Conservation (phyloP, 2,113 vertebrate genomes). For the Sylvilagus bachmani region DNA sequence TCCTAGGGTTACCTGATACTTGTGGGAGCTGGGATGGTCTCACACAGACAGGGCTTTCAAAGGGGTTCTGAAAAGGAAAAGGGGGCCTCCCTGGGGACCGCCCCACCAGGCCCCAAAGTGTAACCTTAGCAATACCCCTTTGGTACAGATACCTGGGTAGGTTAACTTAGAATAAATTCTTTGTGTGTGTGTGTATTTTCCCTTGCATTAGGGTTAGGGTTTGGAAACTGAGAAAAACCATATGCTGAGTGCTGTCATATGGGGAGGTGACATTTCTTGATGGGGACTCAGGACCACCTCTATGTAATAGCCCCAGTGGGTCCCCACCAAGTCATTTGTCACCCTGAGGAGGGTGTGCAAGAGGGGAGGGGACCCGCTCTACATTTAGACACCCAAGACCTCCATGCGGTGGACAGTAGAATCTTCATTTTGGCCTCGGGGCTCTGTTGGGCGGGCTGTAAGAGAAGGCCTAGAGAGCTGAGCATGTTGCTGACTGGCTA, state of each 20-base stretch:
- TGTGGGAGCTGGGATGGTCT: constrained; percentile 95
- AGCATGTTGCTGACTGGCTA: constrained; percentile 57
- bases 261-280: constrained; percentile 72
- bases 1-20: constrained; percentile 94
- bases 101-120: constrained; percentile 81
- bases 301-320: constrained; percentile 81
- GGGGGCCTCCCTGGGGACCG: constrained; percentile 90
- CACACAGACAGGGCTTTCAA: constrained; percentile 95
- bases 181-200: constrained; percentile 47
- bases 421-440: background rate
- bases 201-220: constrained; percentile 9
- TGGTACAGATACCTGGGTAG: constrained; percentile 69
- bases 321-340: constrained; percentile 78
- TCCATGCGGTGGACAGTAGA: background rate
- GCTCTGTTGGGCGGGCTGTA: background rate
- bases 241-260: background rate
- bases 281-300: constrained; percentile 82
- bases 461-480: background rate
- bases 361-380: constrained; percentile 74
- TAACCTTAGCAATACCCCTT: constrained; percentile 87
- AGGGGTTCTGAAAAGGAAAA: constrained; percentile 95
- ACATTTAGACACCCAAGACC: constrained; percentile 64
- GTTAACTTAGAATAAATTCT: constrained; percentile 70
- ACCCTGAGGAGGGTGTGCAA: constrained; percentile 79
- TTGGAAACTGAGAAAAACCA: constrained; percentile 49